A percentile compares a stretch with the other conserved stretches of the same genome.
phyloP scores from a whole-genome alignment of 2,888 invertebrate species.

The Gastracanthus pulcherrimus region DNA sequence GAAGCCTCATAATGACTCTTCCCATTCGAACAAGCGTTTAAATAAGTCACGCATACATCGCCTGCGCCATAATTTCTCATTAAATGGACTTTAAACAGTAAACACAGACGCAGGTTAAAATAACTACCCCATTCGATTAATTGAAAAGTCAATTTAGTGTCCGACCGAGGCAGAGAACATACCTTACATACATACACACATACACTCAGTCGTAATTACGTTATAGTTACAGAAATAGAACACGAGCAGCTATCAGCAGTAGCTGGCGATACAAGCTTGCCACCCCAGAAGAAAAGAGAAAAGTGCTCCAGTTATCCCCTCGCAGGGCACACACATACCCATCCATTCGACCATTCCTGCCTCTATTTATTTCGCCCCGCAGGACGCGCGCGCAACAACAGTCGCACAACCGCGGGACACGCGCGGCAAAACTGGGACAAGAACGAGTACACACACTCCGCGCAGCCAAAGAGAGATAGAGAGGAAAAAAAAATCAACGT shows the following conservation, averaged over 20 bases:
- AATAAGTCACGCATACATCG: not conserved
- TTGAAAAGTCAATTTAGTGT: slow-evolving; percentile 48
- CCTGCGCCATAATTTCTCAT: slow-evolving; percentile 20
- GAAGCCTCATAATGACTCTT: not conserved
- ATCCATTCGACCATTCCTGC: too few species aligned
- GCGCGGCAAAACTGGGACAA: slow-evolving; percentile 6
- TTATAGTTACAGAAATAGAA: slow-evolving; percentile 33
- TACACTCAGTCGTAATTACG: slow-evolving; percentile 10
- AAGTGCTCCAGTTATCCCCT: slow-evolving; percentile 6
- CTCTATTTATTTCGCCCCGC: not conserved
- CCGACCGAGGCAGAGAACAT: not conserved
- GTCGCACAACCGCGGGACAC: not conserved
- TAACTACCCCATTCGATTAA: slow-evolving; percentile 15
- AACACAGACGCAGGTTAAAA: not conserved
- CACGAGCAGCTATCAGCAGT: not conserved
- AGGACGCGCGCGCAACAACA: not conserved
- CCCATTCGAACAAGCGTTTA: not conserved
- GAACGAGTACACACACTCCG: not conserved
- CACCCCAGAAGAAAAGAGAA: not conserved
- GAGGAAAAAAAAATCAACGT: not conserved
- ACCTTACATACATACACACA: not conserved
- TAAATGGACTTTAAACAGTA: not conserved
- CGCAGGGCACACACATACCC: too few species aligned
- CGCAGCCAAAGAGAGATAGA: not conserved
- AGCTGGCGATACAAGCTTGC: not conserved